Evolutionary conservation across 30 jellyfish, hydroid and myxozoan species (phyloP).

Genomic region (Aurelia coerulea): DNA sequence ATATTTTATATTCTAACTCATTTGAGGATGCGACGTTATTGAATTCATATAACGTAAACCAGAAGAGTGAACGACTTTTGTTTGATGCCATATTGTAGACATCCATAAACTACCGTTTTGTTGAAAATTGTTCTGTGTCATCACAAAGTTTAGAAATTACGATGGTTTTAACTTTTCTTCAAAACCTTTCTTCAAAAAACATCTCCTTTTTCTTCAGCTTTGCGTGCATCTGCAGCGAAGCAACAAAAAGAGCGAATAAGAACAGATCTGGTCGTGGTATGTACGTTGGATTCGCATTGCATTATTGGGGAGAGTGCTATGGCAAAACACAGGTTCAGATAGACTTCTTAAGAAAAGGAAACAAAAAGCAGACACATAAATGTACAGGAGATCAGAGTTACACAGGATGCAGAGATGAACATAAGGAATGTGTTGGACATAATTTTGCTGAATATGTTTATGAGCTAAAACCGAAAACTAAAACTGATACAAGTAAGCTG

Average conservation of each 20-base stretch:
- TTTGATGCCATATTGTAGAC: no score
- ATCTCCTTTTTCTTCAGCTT: not conserved
- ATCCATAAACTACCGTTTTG: no score
- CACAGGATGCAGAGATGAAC: slow-evolving; percentile 11
- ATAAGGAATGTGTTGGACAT: slow-evolving; percentile 23
- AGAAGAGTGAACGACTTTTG: no score
- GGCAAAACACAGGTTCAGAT: slow-evolving; percentile 15
- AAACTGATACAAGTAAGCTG: not conserved
- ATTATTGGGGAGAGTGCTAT: slow-evolving; percentile 27
- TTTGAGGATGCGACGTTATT: no score
- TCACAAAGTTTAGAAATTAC: no score
- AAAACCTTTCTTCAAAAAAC: no score
- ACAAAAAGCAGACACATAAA: slow-evolving; percentile 1
- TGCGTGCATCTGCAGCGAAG: not conserved
- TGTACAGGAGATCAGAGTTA: slow-evolving; percentile 17
- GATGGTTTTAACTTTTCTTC: no score
- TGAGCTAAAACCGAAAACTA: not conserved
- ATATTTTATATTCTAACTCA: no score
- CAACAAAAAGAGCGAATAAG: not conserved
- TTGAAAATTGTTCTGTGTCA: no score
- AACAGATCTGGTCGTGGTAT: not conserved
- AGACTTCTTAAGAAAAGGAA: not conserved
- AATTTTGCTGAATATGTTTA: slow-evolving; percentile 15
- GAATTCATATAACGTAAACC: no score
- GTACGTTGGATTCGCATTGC: slow-evolving; percentile 5